phyloP scores from a whole-genome alignment of 2,797 vertebrate species.

The Enteromius argenteus region DNA sequence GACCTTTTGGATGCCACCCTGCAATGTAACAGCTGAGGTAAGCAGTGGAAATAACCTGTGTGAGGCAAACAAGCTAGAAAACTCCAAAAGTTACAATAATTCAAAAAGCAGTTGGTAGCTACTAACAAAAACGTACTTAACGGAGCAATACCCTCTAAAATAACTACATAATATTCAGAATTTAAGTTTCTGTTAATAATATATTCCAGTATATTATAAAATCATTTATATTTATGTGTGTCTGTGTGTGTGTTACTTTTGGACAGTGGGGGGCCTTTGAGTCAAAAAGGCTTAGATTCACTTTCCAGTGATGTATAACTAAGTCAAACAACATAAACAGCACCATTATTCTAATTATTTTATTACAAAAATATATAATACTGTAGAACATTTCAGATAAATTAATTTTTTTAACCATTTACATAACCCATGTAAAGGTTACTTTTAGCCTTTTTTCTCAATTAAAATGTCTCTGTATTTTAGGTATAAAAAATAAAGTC shows the following conservation, averaged over 20 bases:
- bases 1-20: constrained; percentile 97
- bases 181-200: not conserved
- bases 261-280: not conserved
- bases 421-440: not conserved
- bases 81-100: not conserved
- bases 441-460: not conserved
- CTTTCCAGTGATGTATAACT: not conserved
- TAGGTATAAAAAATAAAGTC: not conserved
- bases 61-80: not conserved
- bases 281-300: not conserved
- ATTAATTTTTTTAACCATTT: not conserved
- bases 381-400: not conserved
- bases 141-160: not conserved
- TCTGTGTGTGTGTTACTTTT: no score
- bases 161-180: not conserved
- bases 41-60: not conserved
- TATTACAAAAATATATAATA: not conserved
- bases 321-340: not conserved
- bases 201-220: not conserved
- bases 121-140: not conserved
- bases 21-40: constrained; percentile 33
- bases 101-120: not conserved
- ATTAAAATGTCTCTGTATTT: not conserved
- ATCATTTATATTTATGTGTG: not conserved
- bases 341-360: not conserved